These are phyloP conservation scores for Spodoptera frugiperda DNA, from an alignment of 1,140 invertebrate genomes.

Conservation along the genomic window DNA sequence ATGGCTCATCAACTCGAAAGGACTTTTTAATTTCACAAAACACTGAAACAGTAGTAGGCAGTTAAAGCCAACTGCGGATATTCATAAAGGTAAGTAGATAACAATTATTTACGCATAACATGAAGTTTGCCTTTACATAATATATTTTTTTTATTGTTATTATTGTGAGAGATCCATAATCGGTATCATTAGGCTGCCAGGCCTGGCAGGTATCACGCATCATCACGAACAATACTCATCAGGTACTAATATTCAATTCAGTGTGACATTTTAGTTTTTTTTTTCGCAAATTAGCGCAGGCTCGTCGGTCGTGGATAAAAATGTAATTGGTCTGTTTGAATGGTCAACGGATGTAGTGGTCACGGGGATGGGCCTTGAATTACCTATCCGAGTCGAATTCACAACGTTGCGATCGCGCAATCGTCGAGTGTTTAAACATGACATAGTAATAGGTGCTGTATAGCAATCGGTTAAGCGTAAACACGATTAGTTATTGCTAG, in stretches of 20 bases:
- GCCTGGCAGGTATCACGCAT: neutral
- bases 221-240: neutral
- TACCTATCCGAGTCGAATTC: slow-evolving; percentile 69
- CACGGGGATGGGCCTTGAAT: slow-evolving; percentile 76
- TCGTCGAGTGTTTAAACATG: slow-evolving; percentile 57
- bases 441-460: slow-evolving; percentile 52
- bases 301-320: slow-evolving; percentile 21
- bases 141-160: neutral
- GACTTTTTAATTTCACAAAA: too few relatives aligned
- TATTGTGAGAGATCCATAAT: neutral
- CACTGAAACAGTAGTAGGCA: too few relatives aligned
- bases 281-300: slow-evolving; percentile 24
- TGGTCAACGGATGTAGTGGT: slow-evolving; percentile 68
- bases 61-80: too few relatives aligned
- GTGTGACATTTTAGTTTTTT: slow-evolving; percentile 6
- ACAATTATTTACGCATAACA: too few relatives aligned
- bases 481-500: neutral
- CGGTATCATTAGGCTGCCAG: neutral
- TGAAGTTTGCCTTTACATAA: too few relatives aligned
- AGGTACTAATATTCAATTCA: neutral
- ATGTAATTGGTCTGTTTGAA: slow-evolving; percentile 60
- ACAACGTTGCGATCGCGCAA: slow-evolving; percentile 67
- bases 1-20: too few relatives aligned
- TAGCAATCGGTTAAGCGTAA: slow-evolving; percentile 30
- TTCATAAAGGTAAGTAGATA: too few relatives aligned